Conservation (phyloP, 2,113 vertebrate species). For the Tichodroma muraria region DNA sequence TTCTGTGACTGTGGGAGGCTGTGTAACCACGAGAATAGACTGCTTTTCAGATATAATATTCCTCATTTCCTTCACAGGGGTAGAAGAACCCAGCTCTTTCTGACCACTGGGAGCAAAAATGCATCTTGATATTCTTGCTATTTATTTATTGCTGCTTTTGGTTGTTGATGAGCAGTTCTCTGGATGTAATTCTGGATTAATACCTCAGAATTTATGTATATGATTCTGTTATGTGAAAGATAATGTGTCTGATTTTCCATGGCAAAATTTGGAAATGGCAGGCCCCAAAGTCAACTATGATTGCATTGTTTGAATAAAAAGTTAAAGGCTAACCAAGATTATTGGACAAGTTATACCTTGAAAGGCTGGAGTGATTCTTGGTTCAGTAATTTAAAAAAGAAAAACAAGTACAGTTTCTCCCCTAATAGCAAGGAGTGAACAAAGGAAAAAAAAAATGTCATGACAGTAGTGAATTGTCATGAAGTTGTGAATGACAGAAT, state of each 20-base stretch:
- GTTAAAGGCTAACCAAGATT: neutral
- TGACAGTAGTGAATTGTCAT: too few relatives aligned
- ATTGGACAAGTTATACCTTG: neutral
- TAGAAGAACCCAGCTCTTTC: neutral
- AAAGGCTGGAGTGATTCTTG: neutral
- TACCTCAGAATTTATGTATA: neutral
- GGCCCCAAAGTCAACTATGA: neutral
- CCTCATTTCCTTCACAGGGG: neutral
- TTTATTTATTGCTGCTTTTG: neutral
- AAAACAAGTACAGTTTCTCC: neutral
- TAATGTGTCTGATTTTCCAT: neutral
- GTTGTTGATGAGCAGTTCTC: neutral
- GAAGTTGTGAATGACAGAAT: neutral
- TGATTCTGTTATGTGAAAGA: neutral
- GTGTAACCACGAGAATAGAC: neutral
- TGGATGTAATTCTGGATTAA: neutral
- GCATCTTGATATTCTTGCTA: neutral
- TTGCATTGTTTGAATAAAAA: neutral
- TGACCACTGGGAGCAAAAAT: neutral
- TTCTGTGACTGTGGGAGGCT: neutral
- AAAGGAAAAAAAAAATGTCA: neutral
- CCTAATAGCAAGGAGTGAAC: neutral
- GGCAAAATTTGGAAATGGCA: neutral
- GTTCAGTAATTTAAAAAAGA: neutral
- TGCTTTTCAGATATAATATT: neutral